Percentiles rank a stretch among this genome's conserved stretches.
phyloP scores from a whole-genome alignment of 2,797 vertebrate species.

The Bradypodion ventrale region DNA sequence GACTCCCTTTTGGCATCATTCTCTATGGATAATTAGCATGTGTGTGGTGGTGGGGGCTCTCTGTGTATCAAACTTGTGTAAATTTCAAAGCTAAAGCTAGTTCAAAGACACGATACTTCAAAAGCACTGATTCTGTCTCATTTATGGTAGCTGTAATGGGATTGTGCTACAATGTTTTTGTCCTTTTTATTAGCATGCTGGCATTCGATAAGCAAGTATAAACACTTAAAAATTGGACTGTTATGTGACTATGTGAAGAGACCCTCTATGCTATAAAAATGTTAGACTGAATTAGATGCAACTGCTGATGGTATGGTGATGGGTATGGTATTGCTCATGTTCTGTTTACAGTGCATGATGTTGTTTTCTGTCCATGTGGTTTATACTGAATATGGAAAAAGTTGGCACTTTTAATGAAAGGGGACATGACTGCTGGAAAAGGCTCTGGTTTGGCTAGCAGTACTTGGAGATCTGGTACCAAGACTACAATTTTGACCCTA shows the following conservation, averaged over 20 bases:
- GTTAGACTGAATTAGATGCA: slow-evolving; percentile 32
- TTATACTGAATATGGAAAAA: neutral
- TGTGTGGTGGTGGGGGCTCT: neutral
- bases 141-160: slow-evolving; percentile 68
- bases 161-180: slow-evolving; percentile 60
- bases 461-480: neutral
- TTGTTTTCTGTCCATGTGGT: slow-evolving; percentile 4
- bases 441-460: neutral
- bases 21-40: slow-evolving; percentile 53
- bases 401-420: slow-evolving; percentile 8
- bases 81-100: slow-evolving; percentile 67
- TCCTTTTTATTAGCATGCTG: slow-evolving; percentile 63
- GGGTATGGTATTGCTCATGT: slow-evolving; percentile 33
- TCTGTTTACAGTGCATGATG: neutral
- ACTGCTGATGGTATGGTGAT: slow-evolving; percentile 32
- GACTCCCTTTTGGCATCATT: slow-evolving; percentile 59
- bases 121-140: slow-evolving; percentile 67
- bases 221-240: slow-evolving; percentile 56
- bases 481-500: neutral
- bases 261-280: neutral
- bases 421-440: neutral
- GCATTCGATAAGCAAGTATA: slow-evolving; percentile 59
- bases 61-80: slow-evolving; percentile 56
- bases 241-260: slow-evolving; percentile 41
- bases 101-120: slow-evolving; percentile 69